phyloP scores from a whole-genome alignment of 2,888 invertebrate species.

The Vanessa cardui region DNA sequence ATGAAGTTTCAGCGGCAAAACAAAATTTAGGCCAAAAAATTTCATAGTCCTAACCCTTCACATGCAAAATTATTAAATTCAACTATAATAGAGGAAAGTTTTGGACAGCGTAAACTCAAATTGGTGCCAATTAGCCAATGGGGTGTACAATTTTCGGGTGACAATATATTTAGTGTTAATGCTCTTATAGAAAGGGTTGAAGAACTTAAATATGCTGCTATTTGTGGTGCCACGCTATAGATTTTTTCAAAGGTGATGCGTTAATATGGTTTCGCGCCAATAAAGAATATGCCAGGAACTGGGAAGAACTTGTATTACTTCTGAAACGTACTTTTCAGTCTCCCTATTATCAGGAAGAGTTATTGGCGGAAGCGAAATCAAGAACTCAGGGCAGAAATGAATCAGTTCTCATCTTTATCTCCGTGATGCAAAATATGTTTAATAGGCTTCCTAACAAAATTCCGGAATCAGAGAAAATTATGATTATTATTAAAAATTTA shows the following conservation, averaged over 20 bases:
- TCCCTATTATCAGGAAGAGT: conserved; percentile 32
- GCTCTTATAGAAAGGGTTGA: conserved; percentile 28
- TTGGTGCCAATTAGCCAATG: conserved; percentile 28
- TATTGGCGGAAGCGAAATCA: conserved; percentile 17
- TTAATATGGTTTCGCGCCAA: conserved; percentile 32
- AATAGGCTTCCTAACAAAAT: conserved; percentile 30
- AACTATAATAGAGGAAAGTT: not conserved
- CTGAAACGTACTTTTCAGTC: conserved; percentile 27
- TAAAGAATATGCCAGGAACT: conserved; percentile 17
- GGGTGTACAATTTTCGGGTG: conserved; percentile 27
- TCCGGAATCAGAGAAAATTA: conserved; percentile 24
- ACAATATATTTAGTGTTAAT: conserved; percentile 29
- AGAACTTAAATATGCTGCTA: conserved; percentile 30
- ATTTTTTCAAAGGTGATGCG: conserved; percentile 30
- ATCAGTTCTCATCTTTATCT: conserved; percentile 27
- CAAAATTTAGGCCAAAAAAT: not conserved
- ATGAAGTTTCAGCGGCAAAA: conserved; percentile 2
- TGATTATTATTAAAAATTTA: conserved; percentile 20
- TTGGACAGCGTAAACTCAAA: conserved; percentile 2
- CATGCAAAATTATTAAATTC: conserved; percentile 22
- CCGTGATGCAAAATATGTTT: conserved; percentile 36
- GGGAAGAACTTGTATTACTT: conserved; percentile 25
- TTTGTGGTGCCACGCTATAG: conserved; percentile 24
- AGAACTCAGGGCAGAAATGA: conserved; percentile 31
- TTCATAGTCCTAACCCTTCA: not conserved